Evolutionary conservation across 2,797 vertebrate genomes (phyloP), one percentile per base, ranked within the genome.

Genomic region (Muraenolepis orangiensis): DNA sequence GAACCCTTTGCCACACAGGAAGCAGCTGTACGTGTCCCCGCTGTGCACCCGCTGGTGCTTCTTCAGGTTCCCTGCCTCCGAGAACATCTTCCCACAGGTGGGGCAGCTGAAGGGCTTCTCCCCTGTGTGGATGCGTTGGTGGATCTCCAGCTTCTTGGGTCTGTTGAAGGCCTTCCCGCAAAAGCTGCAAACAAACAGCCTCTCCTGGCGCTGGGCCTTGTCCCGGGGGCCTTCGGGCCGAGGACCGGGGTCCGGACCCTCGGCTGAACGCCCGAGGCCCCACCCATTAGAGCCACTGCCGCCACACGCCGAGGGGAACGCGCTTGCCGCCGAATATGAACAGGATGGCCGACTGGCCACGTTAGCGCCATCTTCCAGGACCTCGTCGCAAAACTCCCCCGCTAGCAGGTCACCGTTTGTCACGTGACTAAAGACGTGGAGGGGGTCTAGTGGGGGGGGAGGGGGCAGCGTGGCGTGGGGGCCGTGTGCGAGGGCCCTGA

Each of bases 101-200:
- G 90, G 87, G 85, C 94, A 95, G 73, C 90, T 89, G 82, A 94
- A 95, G 0, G 94, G 94, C 32, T 90, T 94, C 87, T 95, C 93
- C 1, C 95, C 93, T 0, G 93, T 95, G 87, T 95, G 95, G 73
- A 94, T 90, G 0, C 94, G 90, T 69, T 94, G 94, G 79, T 95
- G 95, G 78, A 95, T 95, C 77, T 95, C 93, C 75, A 96, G 93
- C 67, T 95, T 96, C 0, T 95, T 95, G 32, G 95, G 95, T 23
- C 95, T 93, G 7, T 95, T 95, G 81, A 96, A 96, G 46, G 93
- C 92, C 78, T 96, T 96, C n/a, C 93, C 94, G 26, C 95, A 96
- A 81, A 92, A 93, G 0, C 90, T 94, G 86, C 95, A 96, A 51
- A 92, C 90, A 74, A 95, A 96, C 20, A 94, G 94, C 38, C 93